Conservation (phyloP, 2,888 invertebrate species). For the Andrena marginata region DNA sequence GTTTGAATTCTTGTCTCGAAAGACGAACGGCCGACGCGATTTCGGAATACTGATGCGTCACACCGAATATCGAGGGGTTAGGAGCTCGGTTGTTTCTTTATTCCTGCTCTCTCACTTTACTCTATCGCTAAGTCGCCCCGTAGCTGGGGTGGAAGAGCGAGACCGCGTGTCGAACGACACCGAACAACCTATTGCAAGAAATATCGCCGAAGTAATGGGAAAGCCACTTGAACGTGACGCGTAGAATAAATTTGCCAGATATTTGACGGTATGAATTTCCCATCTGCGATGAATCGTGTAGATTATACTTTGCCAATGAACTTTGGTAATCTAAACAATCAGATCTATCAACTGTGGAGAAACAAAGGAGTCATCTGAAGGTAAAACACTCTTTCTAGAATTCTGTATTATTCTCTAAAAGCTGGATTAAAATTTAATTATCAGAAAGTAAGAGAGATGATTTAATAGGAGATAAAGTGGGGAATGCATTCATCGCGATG, state of each 20-base stretch:
- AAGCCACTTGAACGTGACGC: neutral
- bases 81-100: constrained; percentile 52
- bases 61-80: constrained; percentile 52
- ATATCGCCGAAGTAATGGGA: constrained; percentile 40
- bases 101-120: constrained; percentile 39
- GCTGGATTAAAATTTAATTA: neutral
- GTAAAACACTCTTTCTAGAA: neutral
- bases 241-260: constrained; percentile 29
- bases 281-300: neutral
- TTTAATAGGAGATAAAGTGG: neutral
- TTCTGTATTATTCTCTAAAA: neutral
- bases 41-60: constrained; percentile 82
- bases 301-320: too few relatives aligned
- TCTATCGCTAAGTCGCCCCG: neutral
- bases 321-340: too few relatives aligned
- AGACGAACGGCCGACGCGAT: constrained; percentile 82
- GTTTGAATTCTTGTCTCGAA: constrained; percentile 81
- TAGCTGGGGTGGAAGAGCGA: constrained; percentile 27
- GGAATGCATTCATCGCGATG: neutral
- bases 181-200: constrained; percentile 32
- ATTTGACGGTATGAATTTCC: neutral
- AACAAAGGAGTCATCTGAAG: neutral
- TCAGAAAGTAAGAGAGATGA: neutral
- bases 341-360: too few relatives aligned
- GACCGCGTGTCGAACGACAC: constrained; percentile 4